Evolutionary conservation across 2,797 vertebrate species (phyloP).

Genomic region (Xenops minutus): DNA sequence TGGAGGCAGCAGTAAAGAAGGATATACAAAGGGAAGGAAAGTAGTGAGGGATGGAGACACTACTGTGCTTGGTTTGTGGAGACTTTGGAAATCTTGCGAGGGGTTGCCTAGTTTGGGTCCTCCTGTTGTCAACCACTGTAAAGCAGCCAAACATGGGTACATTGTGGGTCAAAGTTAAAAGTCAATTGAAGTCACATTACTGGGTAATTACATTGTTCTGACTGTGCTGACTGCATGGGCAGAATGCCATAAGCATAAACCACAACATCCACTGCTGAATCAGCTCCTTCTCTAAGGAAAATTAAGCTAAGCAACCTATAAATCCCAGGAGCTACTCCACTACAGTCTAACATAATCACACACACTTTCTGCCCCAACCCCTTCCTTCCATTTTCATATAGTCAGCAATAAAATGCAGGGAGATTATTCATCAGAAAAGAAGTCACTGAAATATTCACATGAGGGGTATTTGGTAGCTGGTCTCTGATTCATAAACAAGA

Average conservation of each 20-base stretch:
- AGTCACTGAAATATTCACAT: not conserved
- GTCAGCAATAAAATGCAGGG: not conserved
- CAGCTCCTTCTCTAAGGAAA: not conserved
- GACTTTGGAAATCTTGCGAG: not conserved
- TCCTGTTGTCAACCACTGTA: not conserved
- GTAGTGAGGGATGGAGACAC: not conserved
- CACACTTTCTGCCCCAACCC: not conserved
- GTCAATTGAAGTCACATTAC: not conserved
- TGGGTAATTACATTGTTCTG: not conserved
- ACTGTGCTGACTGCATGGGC: not conserved
- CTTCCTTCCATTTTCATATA: not conserved
- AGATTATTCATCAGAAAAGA: not conserved
- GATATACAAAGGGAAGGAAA: not conserved
- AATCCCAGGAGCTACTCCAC: not conserved
- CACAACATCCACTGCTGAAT: not conserved
- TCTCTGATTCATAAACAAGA: not conserved
- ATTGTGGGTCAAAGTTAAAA: not conserved
- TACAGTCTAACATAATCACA: not conserved
- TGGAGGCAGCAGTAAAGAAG: not conserved
- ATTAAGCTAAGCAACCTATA: not conserved
- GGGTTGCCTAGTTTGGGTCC: not conserved
- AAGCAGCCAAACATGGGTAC: not conserved
- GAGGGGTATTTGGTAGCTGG: not conserved
- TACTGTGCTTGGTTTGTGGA: not conserved
- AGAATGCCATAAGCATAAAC: not conserved